Evolutionary conservation across 2,888 invertebrate genomes (phyloP).

Genomic region (Diplolepis rosae): DNA sequence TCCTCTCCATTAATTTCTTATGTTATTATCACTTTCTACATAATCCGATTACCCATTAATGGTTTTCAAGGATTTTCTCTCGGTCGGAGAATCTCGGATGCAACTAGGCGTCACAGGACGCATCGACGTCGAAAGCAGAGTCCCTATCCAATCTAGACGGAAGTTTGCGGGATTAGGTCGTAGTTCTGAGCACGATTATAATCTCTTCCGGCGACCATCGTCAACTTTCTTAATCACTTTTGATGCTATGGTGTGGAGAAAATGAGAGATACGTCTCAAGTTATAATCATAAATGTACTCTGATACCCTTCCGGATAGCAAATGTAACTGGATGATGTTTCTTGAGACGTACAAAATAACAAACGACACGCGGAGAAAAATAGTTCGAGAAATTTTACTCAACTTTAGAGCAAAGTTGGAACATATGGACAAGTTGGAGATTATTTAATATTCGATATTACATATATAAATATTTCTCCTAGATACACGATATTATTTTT

Average conservation of each 20-base stretch:
- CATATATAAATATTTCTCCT: too few species aligned
- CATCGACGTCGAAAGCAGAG: conserved; percentile 50
- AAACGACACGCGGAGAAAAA: too few species aligned
- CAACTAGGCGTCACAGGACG: conserved; percentile 40
- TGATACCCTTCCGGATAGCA: neutral
- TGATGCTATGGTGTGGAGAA: conserved; percentile 7
- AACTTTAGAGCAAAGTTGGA: too few species aligned
- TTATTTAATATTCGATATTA: too few species aligned
- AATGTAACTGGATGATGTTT: neutral
- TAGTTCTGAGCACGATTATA: conserved; percentile 50
- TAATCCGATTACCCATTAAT: conserved; percentile 38
- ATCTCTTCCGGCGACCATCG: conserved; percentile 37
- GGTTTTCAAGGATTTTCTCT: conserved; percentile 44
- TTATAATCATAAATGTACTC: conserved; percentile 7
- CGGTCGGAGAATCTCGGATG: conserved; percentile 38
- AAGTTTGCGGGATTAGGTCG: conserved; percentile 49
- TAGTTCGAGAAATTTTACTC: too few species aligned
- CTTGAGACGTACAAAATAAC: neutral
- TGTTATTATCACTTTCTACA: conserved; percentile 30
- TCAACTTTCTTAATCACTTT: conserved; percentile 30
- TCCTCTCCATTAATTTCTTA: conserved; percentile 19
- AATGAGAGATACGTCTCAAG: conserved; percentile 13
- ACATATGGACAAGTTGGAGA: too few species aligned
- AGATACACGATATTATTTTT: too few species aligned
- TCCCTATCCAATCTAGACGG: conserved; percentile 50